Percentiles rank a stretch among this genome's conserved stretches.
Conservation (phyloP, 2,797 vertebrate genomes). For the Pseudocheirus occidentalis region DNA sequence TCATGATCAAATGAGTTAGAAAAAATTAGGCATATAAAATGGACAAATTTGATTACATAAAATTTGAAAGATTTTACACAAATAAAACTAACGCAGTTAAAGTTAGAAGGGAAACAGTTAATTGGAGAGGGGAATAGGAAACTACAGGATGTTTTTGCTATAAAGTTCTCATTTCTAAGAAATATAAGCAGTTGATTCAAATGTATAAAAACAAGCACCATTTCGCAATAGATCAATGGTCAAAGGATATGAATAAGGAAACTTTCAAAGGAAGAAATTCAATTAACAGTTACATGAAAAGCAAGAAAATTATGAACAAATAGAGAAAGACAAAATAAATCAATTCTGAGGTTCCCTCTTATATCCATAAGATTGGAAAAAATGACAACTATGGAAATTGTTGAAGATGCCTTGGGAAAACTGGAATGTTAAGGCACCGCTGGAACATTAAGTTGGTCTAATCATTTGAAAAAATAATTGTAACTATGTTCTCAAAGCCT, state of each 20-base stretch:
- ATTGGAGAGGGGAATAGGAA: background rate
- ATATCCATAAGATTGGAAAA: background rate
- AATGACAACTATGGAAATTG: background rate
- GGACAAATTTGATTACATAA: background rate
- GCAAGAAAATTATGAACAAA: background rate
- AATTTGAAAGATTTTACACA: background rate
- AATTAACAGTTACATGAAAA: background rate
- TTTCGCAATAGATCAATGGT: background rate
- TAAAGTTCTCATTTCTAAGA: background rate
- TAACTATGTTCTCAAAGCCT: background rate
- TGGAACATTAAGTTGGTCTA: background rate
- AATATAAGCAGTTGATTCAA: background rate
- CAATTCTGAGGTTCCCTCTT: background rate
- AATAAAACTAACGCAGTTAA: background rate
- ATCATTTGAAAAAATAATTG: background rate
- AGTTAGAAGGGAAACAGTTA: background rate
- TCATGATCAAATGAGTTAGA: background rate
- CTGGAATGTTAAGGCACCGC: background rate
- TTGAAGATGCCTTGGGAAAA: background rate
- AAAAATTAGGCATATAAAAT: background rate
- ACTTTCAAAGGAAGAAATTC: background rate
- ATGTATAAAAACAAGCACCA: background rate
- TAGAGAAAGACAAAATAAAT: background rate
- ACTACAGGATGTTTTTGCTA: background rate
- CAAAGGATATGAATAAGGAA: background rate